Conservation (phyloP, 2,888 invertebrate species). For the Synergus umbraculus region DNA sequence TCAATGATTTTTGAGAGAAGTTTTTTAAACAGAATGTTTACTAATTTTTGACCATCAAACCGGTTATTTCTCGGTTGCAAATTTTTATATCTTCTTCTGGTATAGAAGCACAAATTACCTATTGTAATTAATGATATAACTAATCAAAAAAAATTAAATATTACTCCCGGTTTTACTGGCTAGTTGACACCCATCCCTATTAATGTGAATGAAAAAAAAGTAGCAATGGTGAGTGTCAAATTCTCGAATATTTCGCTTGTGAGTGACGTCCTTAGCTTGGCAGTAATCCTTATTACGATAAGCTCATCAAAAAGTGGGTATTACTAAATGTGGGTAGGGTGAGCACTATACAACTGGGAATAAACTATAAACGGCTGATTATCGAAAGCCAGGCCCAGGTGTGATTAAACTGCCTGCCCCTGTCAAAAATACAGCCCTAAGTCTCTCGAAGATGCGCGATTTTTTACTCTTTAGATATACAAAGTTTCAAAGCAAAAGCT, state of each 20-base stretch:
- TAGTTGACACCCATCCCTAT: too few relatives aligned
- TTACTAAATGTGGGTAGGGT: conserved; percentile 27
- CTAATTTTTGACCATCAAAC: too few relatives aligned
- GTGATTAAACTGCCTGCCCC: conserved; percentile 16
- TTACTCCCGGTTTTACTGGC: too few relatives aligned
- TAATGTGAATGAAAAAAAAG: not conserved
- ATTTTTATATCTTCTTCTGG: too few relatives aligned
- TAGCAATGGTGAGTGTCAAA: not conserved
- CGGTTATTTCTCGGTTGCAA: too few relatives aligned
- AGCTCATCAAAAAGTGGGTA: conserved; percentile 46
- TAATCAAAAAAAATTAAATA: too few relatives aligned
- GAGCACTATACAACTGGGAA: not conserved
- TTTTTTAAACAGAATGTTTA: too few relatives aligned
- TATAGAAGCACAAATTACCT: not conserved
- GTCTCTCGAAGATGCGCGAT: not conserved
- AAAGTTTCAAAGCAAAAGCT: not conserved
- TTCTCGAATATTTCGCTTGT: not conserved
- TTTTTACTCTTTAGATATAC: conserved; percentile 8
- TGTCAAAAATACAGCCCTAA: conserved; percentile 7
- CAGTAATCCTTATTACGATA: conserved; percentile 53
- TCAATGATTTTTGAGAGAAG: too few relatives aligned
- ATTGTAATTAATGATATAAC: too few relatives aligned
- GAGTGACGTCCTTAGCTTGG: conserved; percentile 6
- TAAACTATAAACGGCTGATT: conserved; percentile 18
- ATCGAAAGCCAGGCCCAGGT: conserved; percentile 22